Evolutionary conservation across 2,113 vertebrate genomes (phyloP).

Genomic region (Plotosus lineatus): DNA sequence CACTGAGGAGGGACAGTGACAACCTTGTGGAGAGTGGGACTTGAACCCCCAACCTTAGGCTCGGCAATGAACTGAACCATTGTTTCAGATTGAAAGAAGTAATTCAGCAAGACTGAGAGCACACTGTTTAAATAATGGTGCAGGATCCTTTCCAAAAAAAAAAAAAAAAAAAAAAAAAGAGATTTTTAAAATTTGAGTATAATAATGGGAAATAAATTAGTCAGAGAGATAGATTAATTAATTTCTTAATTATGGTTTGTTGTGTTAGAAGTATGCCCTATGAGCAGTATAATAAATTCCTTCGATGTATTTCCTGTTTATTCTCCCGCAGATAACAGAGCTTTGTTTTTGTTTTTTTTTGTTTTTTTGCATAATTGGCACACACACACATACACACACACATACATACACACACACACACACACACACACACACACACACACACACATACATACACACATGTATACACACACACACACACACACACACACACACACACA

Average conservation of each 20-base stretch:
- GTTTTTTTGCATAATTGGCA: no score
- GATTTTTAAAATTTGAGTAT: slow-evolving; percentile 22
- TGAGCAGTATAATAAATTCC: slow-evolving; percentile 64
- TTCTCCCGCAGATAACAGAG: slow-evolving; percentile 51
- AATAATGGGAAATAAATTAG: slow-evolving; percentile 25
- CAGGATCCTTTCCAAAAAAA: slow-evolving; percentile 42
- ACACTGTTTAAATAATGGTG: slow-evolving; percentile 45
- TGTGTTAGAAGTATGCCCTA: slow-evolving; percentile 55
- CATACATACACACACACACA: no score
- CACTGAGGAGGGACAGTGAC: no score
- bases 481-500: no score
- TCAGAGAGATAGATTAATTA: slow-evolving; percentile 54
- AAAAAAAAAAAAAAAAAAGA: not conserved
- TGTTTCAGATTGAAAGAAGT: slow-evolving; percentile 55
- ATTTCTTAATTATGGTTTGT: slow-evolving; percentile 67
- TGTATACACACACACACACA: no score
- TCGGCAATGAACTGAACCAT: no score
- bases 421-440: no score
- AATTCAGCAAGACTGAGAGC: slow-evolving; percentile 30
- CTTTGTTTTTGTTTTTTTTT: no score
- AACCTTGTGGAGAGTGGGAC: no score
- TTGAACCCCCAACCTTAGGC: no score
- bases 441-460: no score
- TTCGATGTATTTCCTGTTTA: slow-evolving; percentile 52
- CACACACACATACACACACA: no score